phyloP scores from a whole-genome alignment of 2,797 vertebrate genomes.

The Peromyscus aztecus region DNA sequence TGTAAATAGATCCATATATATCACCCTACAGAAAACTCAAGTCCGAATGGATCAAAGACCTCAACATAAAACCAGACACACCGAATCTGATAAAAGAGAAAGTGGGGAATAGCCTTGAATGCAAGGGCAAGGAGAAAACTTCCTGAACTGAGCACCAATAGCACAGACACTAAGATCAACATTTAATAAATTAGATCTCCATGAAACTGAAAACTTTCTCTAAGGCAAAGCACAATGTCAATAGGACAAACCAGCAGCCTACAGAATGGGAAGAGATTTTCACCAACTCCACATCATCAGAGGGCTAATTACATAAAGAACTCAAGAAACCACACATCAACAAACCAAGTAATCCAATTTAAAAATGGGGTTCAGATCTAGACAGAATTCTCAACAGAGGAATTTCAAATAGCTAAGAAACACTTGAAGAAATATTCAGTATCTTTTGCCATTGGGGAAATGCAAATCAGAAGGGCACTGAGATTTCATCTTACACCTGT shows the following conservation, averaged over 20 bases:
- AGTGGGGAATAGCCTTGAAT: background rate
- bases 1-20: background rate
- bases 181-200: background rate
- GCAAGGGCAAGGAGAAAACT: background rate
- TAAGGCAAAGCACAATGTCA: background rate
- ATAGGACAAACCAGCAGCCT: background rate
- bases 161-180: too few relatives aligned
- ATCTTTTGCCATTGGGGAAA: background rate
- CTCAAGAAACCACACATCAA: background rate
- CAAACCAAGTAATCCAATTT: background rate
- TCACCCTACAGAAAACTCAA: background rate
- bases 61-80: background rate
- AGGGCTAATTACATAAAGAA: background rate
- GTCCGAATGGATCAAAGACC: background rate
- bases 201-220: background rate
- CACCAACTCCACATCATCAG: background rate
- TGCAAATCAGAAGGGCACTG: background rate
- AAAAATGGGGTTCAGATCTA: background rate
- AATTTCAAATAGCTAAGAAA: background rate
- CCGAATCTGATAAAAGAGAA: background rate
- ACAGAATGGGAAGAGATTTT: background rate
- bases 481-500: background rate
- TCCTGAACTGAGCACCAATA: background rate
- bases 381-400: background rate
- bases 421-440: background rate